Percentiles rank a stretch among this genome's conserved stretches.
Conservation (phyloP, 2,113 vertebrate genomes). For the Hypocryptadius cinnamomeus region DNA sequence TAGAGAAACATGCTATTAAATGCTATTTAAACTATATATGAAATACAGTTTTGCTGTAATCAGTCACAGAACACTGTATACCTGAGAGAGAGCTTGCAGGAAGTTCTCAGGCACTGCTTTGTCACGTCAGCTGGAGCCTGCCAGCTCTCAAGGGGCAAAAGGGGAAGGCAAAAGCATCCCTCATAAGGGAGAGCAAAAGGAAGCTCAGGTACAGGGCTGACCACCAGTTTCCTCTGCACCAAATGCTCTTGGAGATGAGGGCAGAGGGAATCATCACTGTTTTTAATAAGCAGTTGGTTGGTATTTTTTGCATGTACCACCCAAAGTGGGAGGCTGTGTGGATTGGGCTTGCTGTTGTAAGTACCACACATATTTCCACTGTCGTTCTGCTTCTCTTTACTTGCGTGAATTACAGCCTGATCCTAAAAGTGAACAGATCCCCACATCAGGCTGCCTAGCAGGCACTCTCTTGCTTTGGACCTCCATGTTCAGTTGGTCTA, state of each 20-base stretch:
- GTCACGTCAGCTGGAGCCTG: neutral
- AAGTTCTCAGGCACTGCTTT: neutral
- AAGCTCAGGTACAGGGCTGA: neutral
- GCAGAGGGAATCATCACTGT: neutral
- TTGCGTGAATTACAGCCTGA: neutral
- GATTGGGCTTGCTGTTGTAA: neutral
- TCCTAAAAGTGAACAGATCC: neutral
- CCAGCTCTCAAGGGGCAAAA: neutral
- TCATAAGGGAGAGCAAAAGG: neutral
- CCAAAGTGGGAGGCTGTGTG: neutral
- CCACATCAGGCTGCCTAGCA: neutral
- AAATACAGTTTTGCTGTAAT: neutral
- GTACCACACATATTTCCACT: neutral
- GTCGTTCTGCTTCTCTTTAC: neutral
- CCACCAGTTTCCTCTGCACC: neutral
- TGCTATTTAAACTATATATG: neutral
- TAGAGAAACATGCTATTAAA: neutral
- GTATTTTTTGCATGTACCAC: neutral
- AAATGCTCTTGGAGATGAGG: neutral
- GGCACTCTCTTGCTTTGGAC: neutral
- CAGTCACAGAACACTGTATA: neutral
- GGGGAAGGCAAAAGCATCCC: neutral
- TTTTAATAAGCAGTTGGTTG: neutral
- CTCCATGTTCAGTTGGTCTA: neutral
- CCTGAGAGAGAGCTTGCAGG: neutral